Percentiles rank a stretch among this genome's conserved stretches.
Evolutionary conservation across 2,797 vertebrate species (phyloP).

Genomic region (Sylvilagus floridanus): DNA sequence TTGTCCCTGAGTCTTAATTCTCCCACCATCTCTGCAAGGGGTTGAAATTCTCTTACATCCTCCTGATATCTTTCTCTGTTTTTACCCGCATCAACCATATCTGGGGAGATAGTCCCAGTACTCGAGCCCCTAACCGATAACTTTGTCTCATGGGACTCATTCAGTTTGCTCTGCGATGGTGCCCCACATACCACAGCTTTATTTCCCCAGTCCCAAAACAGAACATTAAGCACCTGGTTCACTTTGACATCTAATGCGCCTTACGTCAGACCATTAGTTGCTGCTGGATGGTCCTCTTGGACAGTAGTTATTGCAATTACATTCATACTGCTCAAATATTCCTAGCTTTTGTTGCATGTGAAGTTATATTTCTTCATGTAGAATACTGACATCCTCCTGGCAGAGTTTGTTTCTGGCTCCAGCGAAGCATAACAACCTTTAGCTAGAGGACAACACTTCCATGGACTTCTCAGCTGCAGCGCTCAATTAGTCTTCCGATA

Average conservation of each 20-base stretch:
- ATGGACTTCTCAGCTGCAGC: slow-evolving; percentile 60
- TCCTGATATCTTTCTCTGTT: background rate
- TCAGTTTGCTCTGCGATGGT: background rate
- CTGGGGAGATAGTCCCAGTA: fast-evolving
- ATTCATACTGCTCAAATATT: background rate
- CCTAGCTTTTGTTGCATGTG: background rate
- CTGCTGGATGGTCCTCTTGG: slow-evolving; percentile 17
- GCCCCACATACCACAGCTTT: background rate
- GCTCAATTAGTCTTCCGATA: slow-evolving; percentile 76
- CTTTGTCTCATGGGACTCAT: background rate
- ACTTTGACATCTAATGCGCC: background rate
- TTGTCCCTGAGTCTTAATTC: background rate
- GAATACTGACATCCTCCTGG: slow-evolving; percentile 58
- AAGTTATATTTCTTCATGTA: background rate
- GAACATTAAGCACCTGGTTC: background rate
- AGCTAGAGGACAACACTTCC: slow-evolving; percentile 53
- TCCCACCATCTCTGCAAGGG: background rate
- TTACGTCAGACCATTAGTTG: background rate
- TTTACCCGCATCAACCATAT: background rate
- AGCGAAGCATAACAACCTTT: slow-evolving; percentile 70
- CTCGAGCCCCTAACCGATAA: background rate
- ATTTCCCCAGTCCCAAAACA: background rate
- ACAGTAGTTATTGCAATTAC: background rate
- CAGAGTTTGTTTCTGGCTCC: slow-evolving; percentile 61
- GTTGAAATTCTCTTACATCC: background rate